These are phyloP conservation scores for Cetonia aurata DNA, from an alignment of 2,888 invertebrate species.

Conservation along the genomic window DNA sequence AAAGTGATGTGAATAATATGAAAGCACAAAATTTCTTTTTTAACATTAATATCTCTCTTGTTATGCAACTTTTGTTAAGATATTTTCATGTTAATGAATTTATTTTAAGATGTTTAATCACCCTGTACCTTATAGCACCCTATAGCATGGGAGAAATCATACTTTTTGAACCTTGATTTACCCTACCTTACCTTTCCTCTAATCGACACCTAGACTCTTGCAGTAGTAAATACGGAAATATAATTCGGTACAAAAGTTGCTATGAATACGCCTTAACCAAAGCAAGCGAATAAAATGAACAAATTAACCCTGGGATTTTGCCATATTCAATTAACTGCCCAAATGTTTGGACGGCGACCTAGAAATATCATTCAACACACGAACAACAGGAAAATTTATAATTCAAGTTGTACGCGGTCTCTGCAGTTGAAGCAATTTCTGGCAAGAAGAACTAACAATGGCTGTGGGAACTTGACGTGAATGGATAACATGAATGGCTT, in stretches of 20 bases:
- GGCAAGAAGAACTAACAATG: background rate
- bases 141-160: no score
- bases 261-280: slow-evolving; percentile 8
- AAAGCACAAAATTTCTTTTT: no score
- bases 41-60: no score
- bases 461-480: background rate
- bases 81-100: no score
- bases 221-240: slow-evolving; percentile 6
- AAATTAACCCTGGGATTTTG: slow-evolving; percentile 21
- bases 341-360: slow-evolving; percentile 1
- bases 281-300: slow-evolving; percentile 2
- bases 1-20: no score
- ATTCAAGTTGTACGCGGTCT: background rate
- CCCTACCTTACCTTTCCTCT: no score
- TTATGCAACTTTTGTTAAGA: no score
- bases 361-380: slow-evolving; percentile 17
- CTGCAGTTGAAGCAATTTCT: no score
- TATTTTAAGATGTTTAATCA: no score
- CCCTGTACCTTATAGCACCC: no score
- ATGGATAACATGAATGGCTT: background rate
- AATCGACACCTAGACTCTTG: no score
- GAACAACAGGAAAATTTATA: slow-evolving; percentile 16
- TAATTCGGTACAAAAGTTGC: slow-evolving; percentile 1
- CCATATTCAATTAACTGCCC: slow-evolving; percentile 23
- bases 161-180: no score